Percentiles rank a stretch among this genome's conserved stretches.
phyloP scores from a whole-genome alignment of 2,113 vertebrate genomes.

The Tragelaphus imberbis region DNA sequence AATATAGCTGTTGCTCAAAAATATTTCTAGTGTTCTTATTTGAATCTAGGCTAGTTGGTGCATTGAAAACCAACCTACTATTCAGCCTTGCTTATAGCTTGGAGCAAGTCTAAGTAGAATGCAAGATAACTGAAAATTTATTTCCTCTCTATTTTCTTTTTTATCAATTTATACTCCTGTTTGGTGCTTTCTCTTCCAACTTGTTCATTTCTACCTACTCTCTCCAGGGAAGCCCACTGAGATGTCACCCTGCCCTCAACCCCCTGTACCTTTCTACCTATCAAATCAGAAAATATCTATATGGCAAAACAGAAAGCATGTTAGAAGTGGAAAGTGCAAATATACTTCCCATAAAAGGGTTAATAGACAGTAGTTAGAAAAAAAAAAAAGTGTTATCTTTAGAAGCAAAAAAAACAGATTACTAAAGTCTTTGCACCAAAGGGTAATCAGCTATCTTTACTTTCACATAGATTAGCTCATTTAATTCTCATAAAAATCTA shows the following conservation, averaged over 20 bases:
- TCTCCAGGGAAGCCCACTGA: neutral
- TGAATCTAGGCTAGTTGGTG: neutral
- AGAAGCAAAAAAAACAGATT: neutral
- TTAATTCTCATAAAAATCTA: conserved; percentile 46
- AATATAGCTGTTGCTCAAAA: neutral
- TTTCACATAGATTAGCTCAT: conserved; percentile 42
- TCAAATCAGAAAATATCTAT: neutral
- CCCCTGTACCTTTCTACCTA: neutral
- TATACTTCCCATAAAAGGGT: neutral
- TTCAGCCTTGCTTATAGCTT: neutral
- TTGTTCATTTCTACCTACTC: neutral
- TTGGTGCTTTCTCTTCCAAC: neutral
- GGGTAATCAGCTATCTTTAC: neutral
- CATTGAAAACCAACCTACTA: neutral
- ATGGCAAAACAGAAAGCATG: neutral
- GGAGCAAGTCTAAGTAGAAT: neutral
- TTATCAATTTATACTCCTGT: neutral
- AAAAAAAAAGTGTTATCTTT: neutral
- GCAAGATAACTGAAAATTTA: neutral
- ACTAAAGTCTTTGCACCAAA: conserved; percentile 12
- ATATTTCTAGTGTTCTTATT: neutral
- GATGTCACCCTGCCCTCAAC: fast-evolving
- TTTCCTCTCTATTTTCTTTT: neutral
- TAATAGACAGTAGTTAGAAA: neutral
- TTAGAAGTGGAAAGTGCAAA: neutral